A percentile compares a stretch with the other conserved stretches of the same genome.
Evolutionary conservation across 2,888 invertebrate genomes (phyloP).

Genomic region (Tetanocera ferruginea): DNA sequence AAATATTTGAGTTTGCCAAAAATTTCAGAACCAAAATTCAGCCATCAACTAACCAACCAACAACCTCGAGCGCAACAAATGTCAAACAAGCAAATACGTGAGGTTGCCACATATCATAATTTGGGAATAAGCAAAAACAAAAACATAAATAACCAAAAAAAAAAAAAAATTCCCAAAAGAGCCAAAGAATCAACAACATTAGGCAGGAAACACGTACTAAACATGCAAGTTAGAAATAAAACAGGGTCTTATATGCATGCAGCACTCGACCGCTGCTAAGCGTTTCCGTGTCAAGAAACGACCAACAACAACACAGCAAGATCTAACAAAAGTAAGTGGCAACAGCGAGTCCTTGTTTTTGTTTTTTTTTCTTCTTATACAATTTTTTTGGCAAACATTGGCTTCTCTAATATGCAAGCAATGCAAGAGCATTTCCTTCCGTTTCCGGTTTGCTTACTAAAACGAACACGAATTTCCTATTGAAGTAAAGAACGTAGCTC

Average conservation of each 20-base stretch:
- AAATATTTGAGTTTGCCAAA: no score
- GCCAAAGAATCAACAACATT: neutral
- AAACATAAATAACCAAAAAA: neutral
- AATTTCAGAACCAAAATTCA: neutral
- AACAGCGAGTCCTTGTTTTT: neutral
- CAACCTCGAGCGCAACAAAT: neutral
- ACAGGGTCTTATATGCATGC: neutral
- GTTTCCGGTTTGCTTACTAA: conserved; percentile 21
- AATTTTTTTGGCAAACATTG: conserved; percentile 24
- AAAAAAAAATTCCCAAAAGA: neutral
- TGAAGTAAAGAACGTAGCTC: neutral
- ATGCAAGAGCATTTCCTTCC: conserved; percentile 25
- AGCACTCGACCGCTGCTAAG: conserved; percentile 9
- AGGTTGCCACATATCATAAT: neutral
- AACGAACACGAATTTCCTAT: conserved; percentile 21
- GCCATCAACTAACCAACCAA: neutral
- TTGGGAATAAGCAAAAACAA: neutral
- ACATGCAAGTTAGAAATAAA: conserved; percentile 20
- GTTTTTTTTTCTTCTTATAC: no score
- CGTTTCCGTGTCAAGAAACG: conserved; percentile 15
- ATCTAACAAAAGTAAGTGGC: neutral
- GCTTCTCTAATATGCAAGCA: conserved; percentile 31
- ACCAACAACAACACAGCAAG: neutral
- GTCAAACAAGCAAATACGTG: conserved; percentile 6
- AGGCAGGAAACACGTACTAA: neutral